A percentile compares a stretch with the other conserved stretches of the same genome.
Conservation (phyloP, 2,113 vertebrate genomes). For the Cervus canadensis region DNA sequence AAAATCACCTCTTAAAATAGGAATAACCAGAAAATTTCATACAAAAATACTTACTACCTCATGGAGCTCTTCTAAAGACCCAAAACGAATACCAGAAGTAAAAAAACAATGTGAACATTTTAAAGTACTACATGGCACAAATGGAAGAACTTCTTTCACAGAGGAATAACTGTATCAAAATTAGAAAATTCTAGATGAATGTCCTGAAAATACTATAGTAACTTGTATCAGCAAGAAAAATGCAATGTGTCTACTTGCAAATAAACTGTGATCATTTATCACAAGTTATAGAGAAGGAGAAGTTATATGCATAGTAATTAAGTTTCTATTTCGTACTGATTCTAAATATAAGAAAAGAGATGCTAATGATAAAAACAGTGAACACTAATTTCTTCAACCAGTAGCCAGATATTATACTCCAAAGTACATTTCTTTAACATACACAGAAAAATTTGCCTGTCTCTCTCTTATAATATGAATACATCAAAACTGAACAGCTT, state of each 20-base stretch:
- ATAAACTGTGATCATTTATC: background rate
- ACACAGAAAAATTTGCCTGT: background rate
- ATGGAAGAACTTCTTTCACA: background rate
- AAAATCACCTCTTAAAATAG: background rate
- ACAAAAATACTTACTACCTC: background rate
- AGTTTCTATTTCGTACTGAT: background rate
- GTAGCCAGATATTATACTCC: background rate
- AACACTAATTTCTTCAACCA: background rate
- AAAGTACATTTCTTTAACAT: background rate
- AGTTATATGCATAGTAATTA: background rate
- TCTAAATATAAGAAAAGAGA: conserved; percentile 20
- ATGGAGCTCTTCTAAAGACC: background rate
- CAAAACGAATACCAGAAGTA: background rate
- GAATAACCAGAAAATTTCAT: background rate
- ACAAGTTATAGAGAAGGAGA: background rate
- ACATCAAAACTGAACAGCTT: background rate
- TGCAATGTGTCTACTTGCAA: background rate
- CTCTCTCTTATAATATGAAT: background rate
- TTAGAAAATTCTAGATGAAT: background rate
- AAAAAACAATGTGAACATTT: background rate
- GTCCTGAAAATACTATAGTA: background rate
- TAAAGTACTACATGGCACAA: background rate
- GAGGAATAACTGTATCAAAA: background rate
- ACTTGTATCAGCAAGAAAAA: background rate
- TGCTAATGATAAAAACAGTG: conserved; percentile 2